Percentiles rank a stretch among this genome's conserved stretches.
Evolutionary conservation across 2,888 invertebrate species (phyloP).

Genomic region (Trilocha varians): DNA sequence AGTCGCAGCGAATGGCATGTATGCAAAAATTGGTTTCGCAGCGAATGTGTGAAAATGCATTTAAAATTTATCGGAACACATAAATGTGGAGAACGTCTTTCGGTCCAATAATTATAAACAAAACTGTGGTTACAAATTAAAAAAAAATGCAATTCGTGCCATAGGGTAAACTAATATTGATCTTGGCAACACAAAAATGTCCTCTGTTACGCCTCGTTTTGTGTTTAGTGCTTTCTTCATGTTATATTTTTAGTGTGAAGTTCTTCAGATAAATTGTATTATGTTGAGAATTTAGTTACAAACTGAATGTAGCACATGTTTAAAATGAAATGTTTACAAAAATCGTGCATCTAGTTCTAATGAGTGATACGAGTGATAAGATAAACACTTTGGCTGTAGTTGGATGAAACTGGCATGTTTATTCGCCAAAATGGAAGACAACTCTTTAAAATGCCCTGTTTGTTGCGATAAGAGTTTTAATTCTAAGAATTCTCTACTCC

Average conservation of each 20-base stretch:
- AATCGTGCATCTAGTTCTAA: conserved; percentile 19
- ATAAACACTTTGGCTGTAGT: not conserved
- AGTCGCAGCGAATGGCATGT: no score
- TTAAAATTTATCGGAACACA: no score
- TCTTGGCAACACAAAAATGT: not conserved
- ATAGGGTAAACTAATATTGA: not conserved
- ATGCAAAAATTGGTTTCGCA: no score
- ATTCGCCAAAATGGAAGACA: conserved; percentile 61
- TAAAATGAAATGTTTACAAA: conserved; percentile 37
- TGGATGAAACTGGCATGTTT: conserved; percentile 7
- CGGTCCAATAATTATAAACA: no score
- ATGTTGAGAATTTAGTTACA: conserved; percentile 52
- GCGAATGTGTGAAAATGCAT: no score
- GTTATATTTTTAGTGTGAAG: conserved; percentile 59
- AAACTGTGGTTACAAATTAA: no score
- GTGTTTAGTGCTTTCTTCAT: conserved; percentile 42
- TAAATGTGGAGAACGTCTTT: no score
- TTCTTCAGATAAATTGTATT: conserved; percentile 52
- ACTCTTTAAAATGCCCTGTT: conserved; percentile 72
- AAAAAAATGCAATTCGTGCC: no score
- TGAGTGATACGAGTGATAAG: not conserved
- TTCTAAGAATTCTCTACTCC: conserved; percentile 67
- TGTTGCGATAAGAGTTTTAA: conserved; percentile 77
- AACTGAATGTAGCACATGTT: conserved; percentile 42
- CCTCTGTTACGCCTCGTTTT: no score